phyloP scores from a whole-genome alignment of 2,113 vertebrate genomes.

The Ceuthmochares aereus region DNA sequence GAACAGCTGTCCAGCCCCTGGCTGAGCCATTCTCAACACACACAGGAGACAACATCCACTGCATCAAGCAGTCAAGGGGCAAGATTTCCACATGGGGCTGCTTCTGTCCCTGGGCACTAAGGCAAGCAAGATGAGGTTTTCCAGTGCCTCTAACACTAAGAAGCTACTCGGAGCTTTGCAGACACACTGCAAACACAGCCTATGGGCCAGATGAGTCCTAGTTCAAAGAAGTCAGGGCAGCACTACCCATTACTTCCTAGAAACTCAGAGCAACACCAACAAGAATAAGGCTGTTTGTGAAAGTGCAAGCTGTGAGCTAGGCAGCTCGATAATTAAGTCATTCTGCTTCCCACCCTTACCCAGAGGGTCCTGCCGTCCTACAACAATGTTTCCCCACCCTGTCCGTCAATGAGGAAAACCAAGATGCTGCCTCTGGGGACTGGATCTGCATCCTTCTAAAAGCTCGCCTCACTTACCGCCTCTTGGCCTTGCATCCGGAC shows the following conservation, averaged over 20 bases:
- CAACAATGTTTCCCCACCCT: neutral
- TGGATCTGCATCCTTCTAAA: neutral
- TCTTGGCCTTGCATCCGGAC: constrained; percentile 99
- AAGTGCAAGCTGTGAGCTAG: neutral
- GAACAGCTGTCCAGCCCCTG: neutral
- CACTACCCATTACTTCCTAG: neutral
- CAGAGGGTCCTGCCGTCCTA: neutral
- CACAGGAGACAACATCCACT: neutral
- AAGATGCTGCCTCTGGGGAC: neutral
- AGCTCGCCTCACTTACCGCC: constrained; percentile 84
- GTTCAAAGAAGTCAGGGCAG: neutral
- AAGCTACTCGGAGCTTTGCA: neutral
- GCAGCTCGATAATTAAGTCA: neutral
- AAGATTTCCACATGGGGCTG: neutral
- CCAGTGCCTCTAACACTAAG: neutral
- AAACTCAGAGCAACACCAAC: neutral
- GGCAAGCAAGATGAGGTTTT: neutral
- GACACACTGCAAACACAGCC: neutral
- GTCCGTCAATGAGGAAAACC: neutral
- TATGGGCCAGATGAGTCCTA: neutral
- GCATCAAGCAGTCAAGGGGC: neutral
- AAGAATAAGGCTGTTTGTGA: neutral
- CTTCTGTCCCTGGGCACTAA: neutral
- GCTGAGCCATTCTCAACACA: neutral
- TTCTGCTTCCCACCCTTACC: constrained; percentile 6